phyloP scores from a whole-genome alignment of 2,888 invertebrate species.

The Cancer borealis region DNA sequence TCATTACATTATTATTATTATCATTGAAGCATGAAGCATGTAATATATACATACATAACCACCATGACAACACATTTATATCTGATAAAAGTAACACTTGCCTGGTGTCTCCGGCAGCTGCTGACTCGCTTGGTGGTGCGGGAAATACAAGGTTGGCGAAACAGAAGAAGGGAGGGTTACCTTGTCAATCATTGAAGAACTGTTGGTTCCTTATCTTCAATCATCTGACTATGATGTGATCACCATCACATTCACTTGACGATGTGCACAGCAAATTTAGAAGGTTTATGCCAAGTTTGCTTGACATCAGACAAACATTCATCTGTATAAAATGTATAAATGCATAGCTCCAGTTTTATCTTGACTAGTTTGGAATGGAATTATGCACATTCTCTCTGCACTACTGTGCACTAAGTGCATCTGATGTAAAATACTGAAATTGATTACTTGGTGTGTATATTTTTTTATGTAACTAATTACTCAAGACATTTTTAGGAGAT shows the following conservation, averaged over 20 bases:
- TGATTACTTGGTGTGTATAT: neutral
- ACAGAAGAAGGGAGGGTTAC: slow-evolving; percentile 8
- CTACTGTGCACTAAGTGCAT: slow-evolving; percentile 2
- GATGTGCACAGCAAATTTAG: neutral
- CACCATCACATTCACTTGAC: neutral
- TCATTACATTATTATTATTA: too few relatives aligned
- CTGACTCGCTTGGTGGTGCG: slow-evolving; percentile 57
- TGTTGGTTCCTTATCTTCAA: neutral
- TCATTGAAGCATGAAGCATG: too few relatives aligned
- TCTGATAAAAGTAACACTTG: neutral
- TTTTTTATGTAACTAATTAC: slow-evolving; percentile 23
- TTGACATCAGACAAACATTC: neutral
- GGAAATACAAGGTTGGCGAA: slow-evolving; percentile 21
- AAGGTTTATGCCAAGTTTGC: slow-evolving; percentile 5
- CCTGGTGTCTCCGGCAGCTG: slow-evolving; percentile 41
- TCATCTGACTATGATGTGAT: neutral
- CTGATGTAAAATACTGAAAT: neutral
- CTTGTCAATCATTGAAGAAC: neutral
- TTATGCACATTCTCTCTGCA: neutral
- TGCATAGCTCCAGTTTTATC: slow-evolving; percentile 26
- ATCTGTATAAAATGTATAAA: slow-evolving; percentile 30
- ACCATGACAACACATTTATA: neutral
- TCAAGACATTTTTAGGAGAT: neutral
- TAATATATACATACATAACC: neutral
- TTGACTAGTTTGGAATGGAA: neutral